Evolutionary conservation across 2,797 vertebrate species (phyloP).

Genomic region (Sebastes glaucus): DNA sequence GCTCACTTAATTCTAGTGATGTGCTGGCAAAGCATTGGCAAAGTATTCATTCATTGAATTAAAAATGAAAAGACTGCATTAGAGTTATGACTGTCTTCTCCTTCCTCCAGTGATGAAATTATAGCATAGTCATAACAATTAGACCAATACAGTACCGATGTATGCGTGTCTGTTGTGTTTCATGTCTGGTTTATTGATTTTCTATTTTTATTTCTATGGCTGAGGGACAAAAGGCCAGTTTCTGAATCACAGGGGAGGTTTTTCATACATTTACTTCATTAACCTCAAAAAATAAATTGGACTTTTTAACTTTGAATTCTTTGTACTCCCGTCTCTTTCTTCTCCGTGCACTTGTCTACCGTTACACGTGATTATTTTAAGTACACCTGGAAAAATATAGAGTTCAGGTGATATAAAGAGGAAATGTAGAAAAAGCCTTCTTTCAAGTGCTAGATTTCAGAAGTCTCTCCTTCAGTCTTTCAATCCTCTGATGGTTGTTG

Average conservation of each 20-base stretch:
- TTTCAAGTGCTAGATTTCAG: slow-evolving; percentile 41
- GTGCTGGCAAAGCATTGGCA: not conserved
- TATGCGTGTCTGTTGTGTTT: not conserved
- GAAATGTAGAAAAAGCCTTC: slow-evolving; percentile 18
- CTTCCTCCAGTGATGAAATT: not conserved
- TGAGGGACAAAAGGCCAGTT: slow-evolving; percentile 18
- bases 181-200: slow-evolving; percentile 6
- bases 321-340: not conserved
- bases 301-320: slow-evolving; percentile 24
- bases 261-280: slow-evolving; percentile 32
- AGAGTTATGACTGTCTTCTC: not conserved
- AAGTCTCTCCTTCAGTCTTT: slow-evolving; percentile 37
- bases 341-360: slow-evolving; percentile 2
- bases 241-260: slow-evolving; percentile 14
- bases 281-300: slow-evolving; percentile 36
- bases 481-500: slow-evolving; percentile 40
- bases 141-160: not conserved
- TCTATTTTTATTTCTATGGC: not conserved
- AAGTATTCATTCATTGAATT: slow-evolving; percentile 5
- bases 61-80: not conserved
- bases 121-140: not conserved
- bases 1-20: not conserved
- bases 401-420: slow-evolving; percentile 27
- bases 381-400: slow-evolving; percentile 8
- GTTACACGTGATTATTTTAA: slow-evolving; percentile 37